Percentiles rank a stretch among this genome's conserved stretches.
Evolutionary conservation across 2,797 vertebrate species (phyloP).

Genomic region (Loris lydekkerianus): DNA sequence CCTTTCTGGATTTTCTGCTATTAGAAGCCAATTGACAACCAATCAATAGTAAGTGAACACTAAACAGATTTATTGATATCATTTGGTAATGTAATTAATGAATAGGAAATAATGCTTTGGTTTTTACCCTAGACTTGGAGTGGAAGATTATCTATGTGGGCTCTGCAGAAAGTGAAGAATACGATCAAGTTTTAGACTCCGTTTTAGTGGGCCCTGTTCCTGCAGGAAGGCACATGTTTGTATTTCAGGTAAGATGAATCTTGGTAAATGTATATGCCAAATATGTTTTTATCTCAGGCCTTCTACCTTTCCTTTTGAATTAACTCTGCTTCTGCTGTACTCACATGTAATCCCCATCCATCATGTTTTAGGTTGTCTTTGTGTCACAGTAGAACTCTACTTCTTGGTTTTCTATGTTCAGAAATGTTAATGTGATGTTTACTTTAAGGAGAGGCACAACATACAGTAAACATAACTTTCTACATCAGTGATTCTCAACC

Average conservation of each 20-base stretch:
- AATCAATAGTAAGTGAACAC: conserved; percentile 19
- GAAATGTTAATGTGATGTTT: not conserved
- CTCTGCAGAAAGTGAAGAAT: conserved; percentile 91
- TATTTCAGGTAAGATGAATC: conserved; percentile 90
- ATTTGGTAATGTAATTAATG: conserved; percentile 63
- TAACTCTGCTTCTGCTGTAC: conserved; percentile 41
- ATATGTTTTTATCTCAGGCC: not conserved
- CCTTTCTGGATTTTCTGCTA: conserved; percentile 64
- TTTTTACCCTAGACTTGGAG: conserved; percentile 89
- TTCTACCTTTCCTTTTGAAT: conserved; percentile 14
- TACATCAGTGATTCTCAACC: no score
- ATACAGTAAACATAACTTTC: not conserved
- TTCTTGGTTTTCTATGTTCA: not conserved
- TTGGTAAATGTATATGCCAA: conserved; percentile 63
- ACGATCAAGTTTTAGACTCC: conserved; percentile 91
- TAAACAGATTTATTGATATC: conserved; percentile 30
- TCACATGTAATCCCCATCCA: not conserved
- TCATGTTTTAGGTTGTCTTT: conserved; percentile 7
- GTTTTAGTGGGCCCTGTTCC: conserved; percentile 92
- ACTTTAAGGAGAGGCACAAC: not conserved
- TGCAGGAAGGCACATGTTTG: conserved; percentile 92
- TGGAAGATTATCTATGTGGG: conserved; percentile 93
- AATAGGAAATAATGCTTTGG: conserved; percentile 74
- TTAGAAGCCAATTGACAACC: conserved; percentile 31
- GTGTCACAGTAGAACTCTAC: not conserved